Evolutionary conservation across 2,888 invertebrate genomes (phyloP).

Genomic region (Geophilus truncorum): DNA sequence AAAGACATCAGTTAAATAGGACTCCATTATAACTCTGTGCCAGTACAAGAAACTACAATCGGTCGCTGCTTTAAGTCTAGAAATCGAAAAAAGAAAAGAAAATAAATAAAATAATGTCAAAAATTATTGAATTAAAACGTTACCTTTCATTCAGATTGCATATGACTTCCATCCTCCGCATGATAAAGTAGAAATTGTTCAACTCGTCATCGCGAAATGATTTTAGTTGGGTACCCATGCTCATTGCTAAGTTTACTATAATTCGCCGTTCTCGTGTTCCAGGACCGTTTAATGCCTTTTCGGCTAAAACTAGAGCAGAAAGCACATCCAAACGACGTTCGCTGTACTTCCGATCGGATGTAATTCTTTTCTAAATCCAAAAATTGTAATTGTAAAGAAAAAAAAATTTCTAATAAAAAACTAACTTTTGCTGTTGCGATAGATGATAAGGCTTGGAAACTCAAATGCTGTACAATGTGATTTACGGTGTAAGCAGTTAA

Average conservation of each 20-base stretch:
- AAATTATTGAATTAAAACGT: neutral
- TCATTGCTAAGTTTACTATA: slow-evolving; percentile 62
- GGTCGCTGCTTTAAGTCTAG: slow-evolving; percentile 58
- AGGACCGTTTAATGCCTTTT: slow-evolving; percentile 38
- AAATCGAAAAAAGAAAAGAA: neutral
- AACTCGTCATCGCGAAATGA: slow-evolving; percentile 59
- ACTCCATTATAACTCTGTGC: slow-evolving; percentile 70
- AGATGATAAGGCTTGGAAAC: slow-evolving; percentile 65
- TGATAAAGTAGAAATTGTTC: slow-evolving; percentile 56
- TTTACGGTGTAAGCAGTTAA: slow-evolving; percentile 67
- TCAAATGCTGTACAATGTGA: slow-evolving; percentile 72
- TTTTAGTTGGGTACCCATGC: slow-evolving; percentile 58
- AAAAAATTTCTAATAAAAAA: neutral
- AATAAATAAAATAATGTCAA: neutral
- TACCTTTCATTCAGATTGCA: slow-evolving; percentile 45
- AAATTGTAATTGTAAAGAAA: neutral
- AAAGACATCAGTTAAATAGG: slow-evolving; percentile 69
- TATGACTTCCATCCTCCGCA: slow-evolving; percentile 63
- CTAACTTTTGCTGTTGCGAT: slow-evolving; percentile 63
- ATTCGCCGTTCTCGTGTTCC: slow-evolving; percentile 59
- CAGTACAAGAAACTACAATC: slow-evolving; percentile 74
- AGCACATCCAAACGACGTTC: slow-evolving; percentile 38
- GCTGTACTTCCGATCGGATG: slow-evolving; percentile 40
- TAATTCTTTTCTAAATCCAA: slow-evolving; percentile 38
- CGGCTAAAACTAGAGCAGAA: slow-evolving; percentile 38